Percentiles rank a stretch among this genome's conserved stretches.
Conservation (phyloP, 2,113 vertebrate species). For the Gopherus evgoodei region DNA sequence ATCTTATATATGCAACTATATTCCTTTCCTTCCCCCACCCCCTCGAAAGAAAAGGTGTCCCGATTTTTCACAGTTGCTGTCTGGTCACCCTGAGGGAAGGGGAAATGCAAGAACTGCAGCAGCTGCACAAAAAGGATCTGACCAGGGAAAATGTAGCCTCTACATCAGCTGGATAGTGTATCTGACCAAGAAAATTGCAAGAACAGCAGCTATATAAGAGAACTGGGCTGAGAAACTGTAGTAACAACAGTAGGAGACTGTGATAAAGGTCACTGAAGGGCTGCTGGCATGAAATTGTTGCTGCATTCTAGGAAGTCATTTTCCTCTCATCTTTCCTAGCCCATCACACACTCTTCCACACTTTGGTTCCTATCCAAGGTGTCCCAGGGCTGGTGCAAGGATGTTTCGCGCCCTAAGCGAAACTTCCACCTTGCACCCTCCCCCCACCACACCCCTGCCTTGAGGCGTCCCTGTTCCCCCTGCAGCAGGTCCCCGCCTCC, state of each 20-base stretch:
- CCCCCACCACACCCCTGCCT: no score
- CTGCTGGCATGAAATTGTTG: slow-evolving; percentile 68
- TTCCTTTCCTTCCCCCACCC: not conserved
- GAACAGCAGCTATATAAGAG: not conserved
- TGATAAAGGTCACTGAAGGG: slow-evolving; percentile 71
- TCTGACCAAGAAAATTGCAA: slow-evolving; percentile 24
- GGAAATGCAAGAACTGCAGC: not conserved
- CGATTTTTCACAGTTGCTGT: not conserved
- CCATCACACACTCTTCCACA: slow-evolving; percentile 69
- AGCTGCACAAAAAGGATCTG: not conserved
- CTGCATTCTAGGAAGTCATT: slow-evolving; percentile 72
- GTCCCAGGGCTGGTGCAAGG: not conserved
- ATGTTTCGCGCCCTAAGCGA: no score
- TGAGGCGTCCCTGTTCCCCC: no score
- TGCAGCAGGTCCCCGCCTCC: no score
- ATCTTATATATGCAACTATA: not conserved
- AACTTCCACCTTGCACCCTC: no score
- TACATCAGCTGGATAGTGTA: not conserved
- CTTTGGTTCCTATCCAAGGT: slow-evolving; percentile 67
- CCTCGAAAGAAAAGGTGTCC: not conserved
- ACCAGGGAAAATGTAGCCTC: not conserved
- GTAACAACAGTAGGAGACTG: slow-evolving; percentile 10
- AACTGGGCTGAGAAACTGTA: slow-evolving; percentile 37
- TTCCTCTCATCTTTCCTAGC: slow-evolving; percentile 68
- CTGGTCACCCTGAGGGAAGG: not conserved